Evolutionary conservation across 2,113 vertebrate genomes (phyloP).

Genomic region (Tichodroma muraria): DNA sequence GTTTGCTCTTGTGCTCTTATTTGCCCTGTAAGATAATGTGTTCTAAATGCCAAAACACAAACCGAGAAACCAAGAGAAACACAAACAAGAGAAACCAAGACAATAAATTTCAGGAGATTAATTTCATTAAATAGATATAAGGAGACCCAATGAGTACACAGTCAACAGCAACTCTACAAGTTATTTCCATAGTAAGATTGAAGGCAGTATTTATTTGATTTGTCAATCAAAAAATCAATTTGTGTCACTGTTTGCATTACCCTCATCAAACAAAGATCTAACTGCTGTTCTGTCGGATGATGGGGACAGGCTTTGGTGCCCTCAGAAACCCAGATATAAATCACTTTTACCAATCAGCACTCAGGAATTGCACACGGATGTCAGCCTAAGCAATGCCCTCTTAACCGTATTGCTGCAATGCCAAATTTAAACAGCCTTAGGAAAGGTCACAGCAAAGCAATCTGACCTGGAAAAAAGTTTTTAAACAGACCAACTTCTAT

Average conservation of each 20-base stretch:
- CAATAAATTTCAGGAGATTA: background rate
- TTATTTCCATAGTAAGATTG: background rate
- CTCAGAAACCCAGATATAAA: background rate
- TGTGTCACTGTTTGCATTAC: background rate
- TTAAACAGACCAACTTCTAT: background rate
- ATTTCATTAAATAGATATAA: background rate
- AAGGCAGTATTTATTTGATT: background rate
- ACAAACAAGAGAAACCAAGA: background rate
- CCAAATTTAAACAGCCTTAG: background rate
- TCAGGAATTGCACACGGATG: background rate
- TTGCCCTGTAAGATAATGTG: background rate
- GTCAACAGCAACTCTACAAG: background rate
- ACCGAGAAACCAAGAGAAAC: too few species aligned
- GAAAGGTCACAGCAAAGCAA: background rate
- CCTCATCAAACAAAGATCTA: background rate
- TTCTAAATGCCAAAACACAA: background rate
- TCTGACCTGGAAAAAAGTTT: background rate
- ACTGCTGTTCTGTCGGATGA: background rate
- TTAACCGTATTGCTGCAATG: background rate
- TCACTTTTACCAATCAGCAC: background rate
- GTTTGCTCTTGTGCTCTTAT: slow-evolving; percentile 2
- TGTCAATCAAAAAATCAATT: background rate
- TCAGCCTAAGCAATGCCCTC: background rate
- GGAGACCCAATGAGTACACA: background rate
- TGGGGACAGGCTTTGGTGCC: background rate